Conservation (phyloP, 2,888 invertebrate species). For the Diaprepes abbreviatus region DNA sequence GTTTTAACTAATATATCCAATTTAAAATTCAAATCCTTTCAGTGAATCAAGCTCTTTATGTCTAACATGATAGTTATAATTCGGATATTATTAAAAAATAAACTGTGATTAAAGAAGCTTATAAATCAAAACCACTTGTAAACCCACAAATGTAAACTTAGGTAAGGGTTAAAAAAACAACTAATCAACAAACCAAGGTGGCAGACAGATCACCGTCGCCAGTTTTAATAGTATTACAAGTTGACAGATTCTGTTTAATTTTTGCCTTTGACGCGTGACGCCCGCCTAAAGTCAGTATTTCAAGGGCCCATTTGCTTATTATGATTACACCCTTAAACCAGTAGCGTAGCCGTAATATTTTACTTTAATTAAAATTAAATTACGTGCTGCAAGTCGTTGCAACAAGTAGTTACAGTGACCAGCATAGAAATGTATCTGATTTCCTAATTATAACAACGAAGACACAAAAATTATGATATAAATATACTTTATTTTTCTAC, state of each 20-base stretch:
- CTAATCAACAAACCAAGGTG: constrained; percentile 50
- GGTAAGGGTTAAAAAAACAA: constrained; percentile 36
- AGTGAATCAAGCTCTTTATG: too few species aligned
- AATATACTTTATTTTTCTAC: too few species aligned
- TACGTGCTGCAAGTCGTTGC: too few species aligned
- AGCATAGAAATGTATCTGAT: too few species aligned
- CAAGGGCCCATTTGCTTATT: constrained; percentile 28
- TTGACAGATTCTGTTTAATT: constrained; percentile 60
- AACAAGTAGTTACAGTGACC: too few species aligned
- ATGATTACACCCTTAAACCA: constrained; percentile 58
- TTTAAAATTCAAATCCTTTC: too few species aligned
- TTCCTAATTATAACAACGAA: too few species aligned
- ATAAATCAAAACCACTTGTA: constrained; percentile 36
- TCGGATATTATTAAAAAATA: constrained; percentile 2
- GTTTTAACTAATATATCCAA: too few species aligned
- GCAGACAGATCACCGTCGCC: constrained; percentile 50
- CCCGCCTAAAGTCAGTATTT: constrained; percentile 54
- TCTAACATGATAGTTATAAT: too few species aligned
- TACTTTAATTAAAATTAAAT: too few species aligned
- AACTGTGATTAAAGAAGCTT: constrained; percentile 9
- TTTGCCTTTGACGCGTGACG: constrained; percentile 60
- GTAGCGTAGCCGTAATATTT: too few species aligned
- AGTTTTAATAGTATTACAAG: constrained; percentile 53
- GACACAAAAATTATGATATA: too few species aligned
- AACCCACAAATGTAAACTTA: constrained; percentile 37